Base-by-base conservation (phyloP, 2,113 vertebrate genomes). In the Azemiops feae region DNA sequence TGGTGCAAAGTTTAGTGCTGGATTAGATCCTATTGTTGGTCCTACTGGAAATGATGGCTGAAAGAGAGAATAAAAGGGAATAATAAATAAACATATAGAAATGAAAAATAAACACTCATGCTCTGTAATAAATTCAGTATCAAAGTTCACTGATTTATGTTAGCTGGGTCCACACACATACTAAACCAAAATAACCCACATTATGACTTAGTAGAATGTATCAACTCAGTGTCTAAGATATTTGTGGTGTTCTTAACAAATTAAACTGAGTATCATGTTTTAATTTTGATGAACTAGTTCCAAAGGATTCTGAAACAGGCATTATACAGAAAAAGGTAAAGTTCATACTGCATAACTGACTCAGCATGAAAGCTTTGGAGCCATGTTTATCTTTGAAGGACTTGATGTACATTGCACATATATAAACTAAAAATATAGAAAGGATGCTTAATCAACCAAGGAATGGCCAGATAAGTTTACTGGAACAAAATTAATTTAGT, bases 11-110 rank as follows among this genome's bases (percentile, higher is more conserved):
- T 98, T 98, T 95, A 99, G 98, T 96, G 98, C 98, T 7, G 98
- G 96, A 89, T 98, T 99, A 94, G 98, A 97, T 97, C 98, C 98
- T 95, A 99, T 98, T 95, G 98, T 98, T 97, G 98, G 99, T 97
- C 98, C 98, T 96, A 99, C 98, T 54, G 98, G 98, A 98, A 99
- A 99, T 50, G 99, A 99, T 97, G 98, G 98, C 98, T 99, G 97
- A 89, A 95, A 98, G 94, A 92, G 27, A 96, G 97, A 97, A 98
- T 94, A 98, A 86, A 97, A 95, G 95, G 91, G 96, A 95, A 93
- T 94, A 89, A 96, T 95, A 92, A 92, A 90, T 57, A 95, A 52
- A 3, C 47, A 69, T 58, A 20, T 47, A 23, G 55, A 30, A 39
- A n/a, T 53, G 57, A 87, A 20, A 60, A 20, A 45, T 12, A 55